Evolutionary conservation across 1,140 invertebrate species (phyloP), one percentile per base, ranked within the genome.

Genomic region (Polypedilum pembai): DNA sequence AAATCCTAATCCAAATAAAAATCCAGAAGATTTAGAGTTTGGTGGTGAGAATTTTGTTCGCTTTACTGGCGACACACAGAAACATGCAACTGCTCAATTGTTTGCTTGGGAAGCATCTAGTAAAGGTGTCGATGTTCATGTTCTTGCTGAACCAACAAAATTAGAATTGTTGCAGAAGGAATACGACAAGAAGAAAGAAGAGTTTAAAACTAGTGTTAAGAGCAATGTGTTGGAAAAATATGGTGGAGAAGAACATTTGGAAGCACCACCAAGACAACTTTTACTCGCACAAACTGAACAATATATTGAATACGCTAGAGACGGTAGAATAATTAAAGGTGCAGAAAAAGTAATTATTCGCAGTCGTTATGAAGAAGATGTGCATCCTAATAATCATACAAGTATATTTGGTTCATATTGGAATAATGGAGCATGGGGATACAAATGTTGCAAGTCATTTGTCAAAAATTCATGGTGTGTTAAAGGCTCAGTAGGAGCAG

Each of bases 101-200:
- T 99, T 99, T 88, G 96, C 98, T 0, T 99, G 98, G 98, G 94
- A 99, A 80, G 96, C 96, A 0, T 91, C 94, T 80, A 91, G 94
- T 75, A 91, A 92, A 79, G 96, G 95, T 20, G 90, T 98, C 0
- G 96, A 99, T 84, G 94, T 99, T 4, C 95, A 99, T 84, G 84
- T 98, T 33, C 85, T 98, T 74, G 97, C 97, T 12, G 97, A 99
- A 83, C 98, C 98, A 0, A 99, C 98, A 7, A 98, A 98, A 85
- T 82, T 99, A 33, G 97, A 98, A 81, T 80, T 96, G 75, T 81
- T 99, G 12, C 89, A 97, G 78, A 88, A 92, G 75, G 94, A 98
- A 80, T 99, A 94, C 80, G 89, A 94, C 75, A 88, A 92, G 41
- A 94, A 96, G 79, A 95, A 94, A 80, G 91, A 94, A 24, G 89